These are phyloP conservation scores for Scatophagus argus DNA, from an alignment of 2,113 vertebrate genomes.

Conservation along the genomic window DNA sequence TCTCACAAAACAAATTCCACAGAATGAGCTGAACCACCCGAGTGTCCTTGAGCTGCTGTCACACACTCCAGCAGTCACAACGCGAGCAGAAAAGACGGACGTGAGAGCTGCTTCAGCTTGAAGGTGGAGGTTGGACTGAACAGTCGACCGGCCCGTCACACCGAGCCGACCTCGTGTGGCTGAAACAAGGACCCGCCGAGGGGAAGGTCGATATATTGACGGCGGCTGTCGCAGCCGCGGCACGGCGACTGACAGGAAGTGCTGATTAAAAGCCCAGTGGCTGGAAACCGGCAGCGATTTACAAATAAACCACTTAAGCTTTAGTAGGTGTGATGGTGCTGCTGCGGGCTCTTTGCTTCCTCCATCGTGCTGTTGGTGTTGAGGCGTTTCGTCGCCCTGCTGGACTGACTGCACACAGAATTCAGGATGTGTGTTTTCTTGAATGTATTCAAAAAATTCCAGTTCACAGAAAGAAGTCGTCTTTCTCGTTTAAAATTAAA, in stretches of 20 bases:
- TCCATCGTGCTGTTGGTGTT: too few relatives aligned
- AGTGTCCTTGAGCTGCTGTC: background rate
- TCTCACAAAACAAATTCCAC: background rate
- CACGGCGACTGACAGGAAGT: constrained; percentile 30
- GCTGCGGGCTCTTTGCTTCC: background rate
- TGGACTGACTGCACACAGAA: background rate
- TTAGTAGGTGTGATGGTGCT: background rate
- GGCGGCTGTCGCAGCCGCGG: background rate
- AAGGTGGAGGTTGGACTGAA: background rate
- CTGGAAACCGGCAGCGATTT: background rate
- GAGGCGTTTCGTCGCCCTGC: background rate
- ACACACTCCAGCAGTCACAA: background rate
- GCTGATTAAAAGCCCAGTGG: constrained; percentile 23
- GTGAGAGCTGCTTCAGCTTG: background rate
- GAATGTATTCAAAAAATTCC: too few relatives aligned
- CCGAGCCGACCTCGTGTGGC: constrained; percentile 10
- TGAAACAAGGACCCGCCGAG: constrained; percentile 26
- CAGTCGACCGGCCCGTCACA: background rate
- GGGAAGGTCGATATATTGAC: constrained; percentile 43
- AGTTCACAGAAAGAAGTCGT: too few relatives aligned
- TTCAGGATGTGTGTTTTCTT: too few relatives aligned
- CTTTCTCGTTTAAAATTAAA: too few relatives aligned
- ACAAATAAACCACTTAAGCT: background rate
- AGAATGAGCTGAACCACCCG: background rate
- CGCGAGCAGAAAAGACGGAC: background rate